Evolutionary conservation across 2,797 vertebrate species (phyloP), one percentile per base, ranked within the genome.

Genomic region (Trachops cirrhosus): DNA sequence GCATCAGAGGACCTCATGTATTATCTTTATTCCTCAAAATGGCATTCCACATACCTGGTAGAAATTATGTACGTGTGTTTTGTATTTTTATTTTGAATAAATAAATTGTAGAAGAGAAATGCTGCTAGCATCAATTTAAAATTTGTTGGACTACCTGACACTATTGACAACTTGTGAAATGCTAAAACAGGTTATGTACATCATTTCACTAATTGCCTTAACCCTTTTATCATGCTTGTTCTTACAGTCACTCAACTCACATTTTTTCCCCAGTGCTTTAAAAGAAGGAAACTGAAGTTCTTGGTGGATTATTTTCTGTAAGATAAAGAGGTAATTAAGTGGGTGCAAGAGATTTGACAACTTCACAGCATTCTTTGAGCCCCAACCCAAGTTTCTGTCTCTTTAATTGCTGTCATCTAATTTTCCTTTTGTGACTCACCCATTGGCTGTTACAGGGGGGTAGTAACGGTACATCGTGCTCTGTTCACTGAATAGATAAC

Each of bases 381-480:
- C 41, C 21, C 16, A 80, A 10, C 26, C 32, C 24, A 46, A 29
- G 50, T 50, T 86, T 93, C 48, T 91, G 0, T 62, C 48, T 68
- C 0, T 67, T 89, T 94, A 78, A 57, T 92, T 88, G 89, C 6
- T 91, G 94, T 86, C 22, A 39, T 86, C 39, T 80, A 19, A 34
- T 94, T 78, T 80, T 74, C 71, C 24, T 89, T 77, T 92, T 86
- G 34, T 94, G n/a, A 85, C 22, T 93, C 62, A 73, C 24, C 71
- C 44, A 0, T 59, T 24, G 3, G 8, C 26, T 73, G 6, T 57
- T 89, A 5, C 2, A 52, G 34, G 83, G 32, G 32, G 87, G 12
- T 59, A 59, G 4, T 32, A 32, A 50, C 32, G 57, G 44, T 59
- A 29, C 29, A 18, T 34, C 46, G 24, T 29, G 16, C 10, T 39